These are phyloP conservation scores for Lates japonicus DNA, from an alignment of 2,797 vertebrate genomes.

Conservation along the genomic window DNA sequence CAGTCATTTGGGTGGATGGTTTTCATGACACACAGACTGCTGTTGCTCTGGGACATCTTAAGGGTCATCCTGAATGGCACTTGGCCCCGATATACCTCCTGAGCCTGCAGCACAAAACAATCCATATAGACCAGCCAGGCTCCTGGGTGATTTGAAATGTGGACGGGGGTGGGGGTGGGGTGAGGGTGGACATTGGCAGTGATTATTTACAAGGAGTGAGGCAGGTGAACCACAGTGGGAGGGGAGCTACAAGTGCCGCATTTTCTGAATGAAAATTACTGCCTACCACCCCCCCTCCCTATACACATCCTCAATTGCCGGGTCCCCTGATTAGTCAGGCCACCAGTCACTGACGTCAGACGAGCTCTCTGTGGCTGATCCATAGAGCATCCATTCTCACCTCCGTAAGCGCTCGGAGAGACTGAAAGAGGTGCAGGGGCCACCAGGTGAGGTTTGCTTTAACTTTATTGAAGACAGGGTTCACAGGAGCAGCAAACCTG, in stretches of 20 bases:
- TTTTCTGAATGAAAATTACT: conserved; percentile 91
- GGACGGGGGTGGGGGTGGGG: neutral
- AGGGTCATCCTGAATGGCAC: conserved; percentile 72
- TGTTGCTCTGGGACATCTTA: conserved; percentile 20
- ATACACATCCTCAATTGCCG: conserved; percentile 43
- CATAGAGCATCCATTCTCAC: conserved; percentile 75
- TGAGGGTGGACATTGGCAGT: neutral
- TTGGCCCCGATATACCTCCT: conserved; percentile 6
- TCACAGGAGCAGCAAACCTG: conserved; percentile 11
- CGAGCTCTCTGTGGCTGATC: conserved; percentile 73
- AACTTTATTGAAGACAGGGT: conserved; percentile 46
- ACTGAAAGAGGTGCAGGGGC: conserved; percentile 42
- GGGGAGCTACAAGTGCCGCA: conserved; percentile 86
- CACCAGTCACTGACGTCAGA: conserved; percentile 84
- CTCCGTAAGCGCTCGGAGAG: conserved; percentile 57
- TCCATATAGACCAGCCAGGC: conserved; percentile 12
- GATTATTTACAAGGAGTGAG: conserved; percentile 69
- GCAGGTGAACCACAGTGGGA: conserved; percentile 86
- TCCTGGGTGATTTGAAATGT: conserved; percentile 24
- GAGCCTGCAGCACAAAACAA: neutral
- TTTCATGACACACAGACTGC: neutral
- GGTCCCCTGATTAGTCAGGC: conserved; percentile 79
- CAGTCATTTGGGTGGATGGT: neutral
- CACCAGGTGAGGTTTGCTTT: conserved; percentile 17
- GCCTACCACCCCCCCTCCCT: conserved; percentile 53